Conservation (phyloP, 2,113 vertebrate genomes). For the Ceyx melanurus region DNA sequence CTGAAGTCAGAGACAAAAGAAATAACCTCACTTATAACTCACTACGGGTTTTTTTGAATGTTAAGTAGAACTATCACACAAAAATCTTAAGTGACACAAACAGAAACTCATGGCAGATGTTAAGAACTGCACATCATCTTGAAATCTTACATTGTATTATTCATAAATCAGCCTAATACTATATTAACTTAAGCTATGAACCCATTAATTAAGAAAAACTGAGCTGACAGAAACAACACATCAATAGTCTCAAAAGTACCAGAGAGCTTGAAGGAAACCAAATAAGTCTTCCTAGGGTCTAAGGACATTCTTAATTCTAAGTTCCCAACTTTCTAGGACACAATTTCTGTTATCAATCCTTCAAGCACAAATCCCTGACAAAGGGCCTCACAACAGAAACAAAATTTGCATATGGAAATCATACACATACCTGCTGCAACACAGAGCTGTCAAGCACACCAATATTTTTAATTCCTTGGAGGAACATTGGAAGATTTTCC, state of each 20-base stretch:
- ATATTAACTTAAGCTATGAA: not conserved
- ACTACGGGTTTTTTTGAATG: too few species aligned
- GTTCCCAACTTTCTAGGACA: not conserved
- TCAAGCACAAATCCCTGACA: not conserved
- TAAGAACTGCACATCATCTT: not conserved
- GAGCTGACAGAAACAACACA: not conserved
- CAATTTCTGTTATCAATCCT: not conserved
- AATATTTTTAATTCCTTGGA: slow-evolving; percentile 27
- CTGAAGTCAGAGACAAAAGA: not conserved
- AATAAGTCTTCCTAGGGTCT: not conserved
- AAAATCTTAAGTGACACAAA: not conserved
- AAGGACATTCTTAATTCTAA: not conserved
- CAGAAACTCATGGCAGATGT: not conserved
- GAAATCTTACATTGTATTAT: not conserved
- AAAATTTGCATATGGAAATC: not conserved
- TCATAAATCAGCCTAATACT: not conserved
- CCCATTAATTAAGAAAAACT: not conserved
- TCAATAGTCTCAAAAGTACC: not conserved
- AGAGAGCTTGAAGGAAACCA: not conserved
- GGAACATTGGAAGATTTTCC: slow-evolving; percentile 55
- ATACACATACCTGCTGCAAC: slow-evolving; percentile 48
- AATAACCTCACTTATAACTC: not conserved
- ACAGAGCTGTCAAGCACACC: not conserved
- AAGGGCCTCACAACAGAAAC: not conserved
- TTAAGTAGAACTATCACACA: not conserved